These are phyloP conservation scores for Uloborus plumipes DNA, from an alignment of 2,888 invertebrate genomes.

Conservation along the genomic window DNA sequence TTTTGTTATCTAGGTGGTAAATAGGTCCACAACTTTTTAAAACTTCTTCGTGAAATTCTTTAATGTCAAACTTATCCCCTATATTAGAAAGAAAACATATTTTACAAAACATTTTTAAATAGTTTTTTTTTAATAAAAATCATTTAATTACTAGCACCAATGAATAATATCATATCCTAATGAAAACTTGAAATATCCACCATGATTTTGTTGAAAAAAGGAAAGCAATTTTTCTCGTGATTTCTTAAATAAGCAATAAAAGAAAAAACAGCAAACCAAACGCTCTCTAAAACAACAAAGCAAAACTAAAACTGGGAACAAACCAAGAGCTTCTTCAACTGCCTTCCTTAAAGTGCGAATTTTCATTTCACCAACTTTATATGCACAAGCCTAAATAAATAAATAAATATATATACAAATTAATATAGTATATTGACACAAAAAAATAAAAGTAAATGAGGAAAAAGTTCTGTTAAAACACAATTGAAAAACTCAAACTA, in stretches of 20 bases:
- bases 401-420: too few species aligned
- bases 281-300: not conserved
- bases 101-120: not conserved
- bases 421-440: too few species aligned
- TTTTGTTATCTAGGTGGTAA: slow-evolving; percentile 68
- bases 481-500: too few species aligned
- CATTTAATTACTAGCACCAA: too few species aligned
- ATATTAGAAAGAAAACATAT: not conserved
- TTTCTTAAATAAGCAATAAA: too few species aligned
- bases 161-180: too few species aligned
- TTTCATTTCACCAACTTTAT: slow-evolving; percentile 70
- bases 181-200: too few species aligned
- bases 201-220: not conserved
- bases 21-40: slow-evolving; percentile 69
- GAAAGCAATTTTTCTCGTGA: not conserved
- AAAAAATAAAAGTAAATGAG: too few species aligned
- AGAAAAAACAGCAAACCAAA: not conserved
- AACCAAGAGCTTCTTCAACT: slow-evolving; percentile 69
- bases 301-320: not conserved
- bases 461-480: too few species aligned
- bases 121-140: too few species aligned
- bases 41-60: slow-evolving; percentile 70
- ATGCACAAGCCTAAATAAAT: slow-evolving; percentile 68
- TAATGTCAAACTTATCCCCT: slow-evolving; percentile 68
- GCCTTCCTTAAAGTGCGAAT: slow-evolving; percentile 68